phyloP scores from a whole-genome alignment of 2,797 vertebrate species.

The Hemibagrus guttatus region DNA sequence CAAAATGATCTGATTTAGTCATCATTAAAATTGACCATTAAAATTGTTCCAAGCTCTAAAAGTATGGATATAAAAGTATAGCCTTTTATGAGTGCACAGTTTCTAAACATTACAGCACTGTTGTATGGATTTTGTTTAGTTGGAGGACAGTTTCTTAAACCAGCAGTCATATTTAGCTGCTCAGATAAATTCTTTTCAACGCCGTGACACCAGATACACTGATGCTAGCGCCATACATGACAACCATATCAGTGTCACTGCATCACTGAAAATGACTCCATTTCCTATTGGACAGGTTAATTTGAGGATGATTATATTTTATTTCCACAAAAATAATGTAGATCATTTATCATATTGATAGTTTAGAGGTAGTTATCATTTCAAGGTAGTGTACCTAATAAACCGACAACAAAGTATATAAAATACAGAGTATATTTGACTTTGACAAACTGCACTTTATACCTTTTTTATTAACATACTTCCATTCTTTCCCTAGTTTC shows the following conservation, averaged over 20 bases:
- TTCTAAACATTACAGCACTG: background rate
- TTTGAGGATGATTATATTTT: background rate
- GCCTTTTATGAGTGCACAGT: background rate
- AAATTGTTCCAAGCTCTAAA: too few relatives aligned
- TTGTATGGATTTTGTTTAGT: background rate
- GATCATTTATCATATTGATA: too few relatives aligned
- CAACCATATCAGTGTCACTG: background rate
- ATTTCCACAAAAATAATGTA: background rate
- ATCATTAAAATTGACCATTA: too few relatives aligned
- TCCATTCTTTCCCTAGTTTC: slow-evolving; percentile 77
- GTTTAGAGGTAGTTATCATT: background rate
- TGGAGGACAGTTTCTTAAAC: background rate
- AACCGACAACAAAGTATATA: background rate
- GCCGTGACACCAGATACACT: background rate
- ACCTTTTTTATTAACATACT: background rate
- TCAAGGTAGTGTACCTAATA: background rate
- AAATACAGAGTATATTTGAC: background rate
- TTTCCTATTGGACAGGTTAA: background rate
- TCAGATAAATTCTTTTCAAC: background rate
- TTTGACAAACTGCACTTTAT: background rate
- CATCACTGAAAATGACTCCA: background rate
- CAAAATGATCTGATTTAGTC: too few relatives aligned
- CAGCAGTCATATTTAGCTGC: background rate
- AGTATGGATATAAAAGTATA: too few relatives aligned
- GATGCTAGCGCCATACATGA: background rate